Base-by-base conservation (phyloP, 2,888 invertebrate species). In the Metopia argyrocephala region DNA sequence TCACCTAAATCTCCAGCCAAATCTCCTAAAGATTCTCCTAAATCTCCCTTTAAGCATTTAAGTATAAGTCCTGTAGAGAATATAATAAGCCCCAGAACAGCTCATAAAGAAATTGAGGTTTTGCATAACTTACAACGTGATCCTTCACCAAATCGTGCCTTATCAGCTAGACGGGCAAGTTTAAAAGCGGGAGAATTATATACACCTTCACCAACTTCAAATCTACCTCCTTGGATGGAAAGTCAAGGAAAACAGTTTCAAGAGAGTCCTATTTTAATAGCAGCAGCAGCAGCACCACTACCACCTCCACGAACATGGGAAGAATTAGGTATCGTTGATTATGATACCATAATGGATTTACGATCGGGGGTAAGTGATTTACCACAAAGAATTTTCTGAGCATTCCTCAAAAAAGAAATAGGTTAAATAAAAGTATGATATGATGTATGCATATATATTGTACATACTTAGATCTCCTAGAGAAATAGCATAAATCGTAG, bases 81-180 rank as follows among this genome's bases (percentile, higher is more conserved):
- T 20, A 87, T 86, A 48, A 85, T 90, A 27, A 91, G 91, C 83
- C 92, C 91, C 5, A 54, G 15, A 88, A 89, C 90, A 1, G 83
- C 89, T 5, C 94, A 94, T 84, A 93, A 93, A 83, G 92, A 93
- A 87, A 93, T 94, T 28, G 94, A 94, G 86, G 93, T 94, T 7
- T 89, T 94, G 38, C 94, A 94, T 85, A 94, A 94, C 85, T 89
- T 94, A 61, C 94, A 94, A 82, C 89, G 94, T 66, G 94, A 94
- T 89, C 94, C 94, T 0, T 93, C 93, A 1, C 93, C 93, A 0
- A 90, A 92, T 50, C 90, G 92, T n/a, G 89, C 85, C 0, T 73
- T 86, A 31, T 85, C 83, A 5, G 79, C 66, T 1, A 85, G 79
- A n/a, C 81, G 85, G 6, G 82, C 83, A 1, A 85, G 84, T 61